phyloP scores from a whole-genome alignment of 2,888 invertebrate genomes.

The Listrodromus nycthemerus region DNA sequence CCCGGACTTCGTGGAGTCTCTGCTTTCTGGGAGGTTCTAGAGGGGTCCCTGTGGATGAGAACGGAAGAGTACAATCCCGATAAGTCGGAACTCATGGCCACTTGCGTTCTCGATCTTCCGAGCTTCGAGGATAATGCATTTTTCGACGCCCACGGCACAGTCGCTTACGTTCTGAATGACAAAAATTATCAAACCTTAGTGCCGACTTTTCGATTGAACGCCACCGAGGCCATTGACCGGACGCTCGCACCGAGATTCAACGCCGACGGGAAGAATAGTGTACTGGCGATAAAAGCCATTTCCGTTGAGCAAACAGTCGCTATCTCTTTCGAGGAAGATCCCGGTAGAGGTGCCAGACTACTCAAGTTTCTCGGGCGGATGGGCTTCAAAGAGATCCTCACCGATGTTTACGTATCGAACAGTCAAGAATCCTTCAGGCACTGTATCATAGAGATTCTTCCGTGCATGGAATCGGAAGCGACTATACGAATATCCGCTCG shows the following conservation, averaged over 20 bases:
- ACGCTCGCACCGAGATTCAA: conserved; percentile 70
- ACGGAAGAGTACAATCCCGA: conserved; percentile 69
- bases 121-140: conserved; percentile 70
- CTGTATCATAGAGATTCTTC: conserved; percentile 77
- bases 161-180: conserved; percentile 75
- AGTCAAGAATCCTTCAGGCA: conserved; percentile 72
- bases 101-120: conserved; percentile 77
- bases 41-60: conserved; percentile 71
- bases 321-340: conserved; percentile 60
- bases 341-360: conserved; percentile 61
- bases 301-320: conserved; percentile 74
- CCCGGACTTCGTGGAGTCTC: conserved; percentile 73
- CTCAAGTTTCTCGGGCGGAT: conserved; percentile 71
- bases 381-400: conserved; percentile 71
- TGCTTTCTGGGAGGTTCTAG: conserved; percentile 75
- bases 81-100: conserved; percentile 70
- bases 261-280: conserved; percentile 46
- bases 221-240: conserved; percentile 70
- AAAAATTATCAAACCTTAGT: conserved; percentile 75
- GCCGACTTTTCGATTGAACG: conserved; percentile 69
- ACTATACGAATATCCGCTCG: conserved; percentile 74
- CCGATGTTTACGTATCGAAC: conserved; percentile 73
- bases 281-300: conserved; percentile 75
- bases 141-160: conserved; percentile 73
- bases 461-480: conserved; percentile 58